Percentiles rank a stretch among this genome's conserved stretches.
Evolutionary conservation across 2,888 invertebrate genomes (phyloP).

Genomic region (Ephialtes manifestator): DNA sequence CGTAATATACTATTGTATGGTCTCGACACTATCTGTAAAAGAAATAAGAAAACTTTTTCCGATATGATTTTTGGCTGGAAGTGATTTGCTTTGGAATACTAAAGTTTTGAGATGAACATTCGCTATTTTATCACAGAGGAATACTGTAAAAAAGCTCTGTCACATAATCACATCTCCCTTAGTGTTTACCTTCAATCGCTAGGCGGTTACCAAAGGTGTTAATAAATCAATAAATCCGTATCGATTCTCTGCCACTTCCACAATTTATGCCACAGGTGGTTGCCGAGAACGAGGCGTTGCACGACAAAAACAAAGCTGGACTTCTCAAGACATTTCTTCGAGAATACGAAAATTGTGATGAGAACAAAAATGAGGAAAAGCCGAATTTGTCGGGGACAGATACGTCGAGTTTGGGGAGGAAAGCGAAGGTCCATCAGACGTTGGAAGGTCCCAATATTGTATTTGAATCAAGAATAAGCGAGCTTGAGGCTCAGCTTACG

Average conservation of each 20-base stretch:
- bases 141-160: too few relatives aligned
- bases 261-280: constrained; percentile 86
- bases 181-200: neutral
- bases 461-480: constrained; percentile 94
- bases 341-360: constrained; percentile 78
- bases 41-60: too few relatives aligned
- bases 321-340: constrained; percentile 89
- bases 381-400: constrained; percentile 39
- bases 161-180: too few relatives aligned
- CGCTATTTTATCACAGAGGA: too few relatives aligned
- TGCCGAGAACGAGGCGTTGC: constrained; percentile 93
- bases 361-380: constrained; percentile 60
- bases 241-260: constrained; percentile 9
- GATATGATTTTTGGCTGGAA: too few relatives aligned
- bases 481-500: constrained; percentile 93
- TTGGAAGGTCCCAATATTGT: constrained; percentile 93
- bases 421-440: constrained; percentile 81
- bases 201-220: neutral
- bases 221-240: constrained; percentile 46
- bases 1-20: too few relatives aligned
- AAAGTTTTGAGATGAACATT: too few relatives aligned
- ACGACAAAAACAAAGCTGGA: constrained; percentile 92
- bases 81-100: too few relatives aligned
- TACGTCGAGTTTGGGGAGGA: constrained; percentile 85
- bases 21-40: too few relatives aligned